These are phyloP conservation scores for Teleogryllus oceanicus DNA, from an alignment of 2,888 invertebrate species.

Conservation along the genomic window DNA sequence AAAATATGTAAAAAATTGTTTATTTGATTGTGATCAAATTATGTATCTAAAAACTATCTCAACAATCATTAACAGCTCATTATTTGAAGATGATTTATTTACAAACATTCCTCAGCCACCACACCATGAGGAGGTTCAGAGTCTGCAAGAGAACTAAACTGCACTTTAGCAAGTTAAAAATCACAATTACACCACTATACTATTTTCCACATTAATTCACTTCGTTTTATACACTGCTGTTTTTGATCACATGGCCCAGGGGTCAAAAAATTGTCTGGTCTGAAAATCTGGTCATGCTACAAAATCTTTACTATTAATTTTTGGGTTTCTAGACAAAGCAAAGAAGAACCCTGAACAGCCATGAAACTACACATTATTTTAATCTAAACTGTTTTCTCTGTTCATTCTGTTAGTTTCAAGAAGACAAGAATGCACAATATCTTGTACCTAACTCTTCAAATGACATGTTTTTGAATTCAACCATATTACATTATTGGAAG, in stretches of 20 bases:
- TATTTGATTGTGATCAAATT: background rate
- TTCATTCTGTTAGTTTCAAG: no score
- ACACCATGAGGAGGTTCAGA: background rate
- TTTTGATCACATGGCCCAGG: no score
- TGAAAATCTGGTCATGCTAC: background rate
- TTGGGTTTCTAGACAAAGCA: no score
- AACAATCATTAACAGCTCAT: conserved; percentile 11
- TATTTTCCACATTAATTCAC: background rate
- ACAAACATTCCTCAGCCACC: conserved; percentile 10
- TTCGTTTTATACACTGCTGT: background rate
- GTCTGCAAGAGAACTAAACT: background rate
- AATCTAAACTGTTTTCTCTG: no score
- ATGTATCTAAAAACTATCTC: conserved; percentile 18
- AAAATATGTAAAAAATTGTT: conserved; percentile 10
- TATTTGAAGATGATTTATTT: background rate
- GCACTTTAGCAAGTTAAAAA: background rate
- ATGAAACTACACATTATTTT: no score
- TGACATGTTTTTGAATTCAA: no score
- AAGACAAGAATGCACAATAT: no score
- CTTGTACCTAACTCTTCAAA: no score
- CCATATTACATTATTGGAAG: no score
- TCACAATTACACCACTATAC: background rate
- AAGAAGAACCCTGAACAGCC: no score
- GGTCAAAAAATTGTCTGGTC: background rate
- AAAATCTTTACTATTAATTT: no score